Percentiles rank a stretch among this genome's conserved stretches.
phyloP scores from a whole-genome alignment of 2,797 vertebrate genomes.

The Lepilemur septentrionalis region DNA sequence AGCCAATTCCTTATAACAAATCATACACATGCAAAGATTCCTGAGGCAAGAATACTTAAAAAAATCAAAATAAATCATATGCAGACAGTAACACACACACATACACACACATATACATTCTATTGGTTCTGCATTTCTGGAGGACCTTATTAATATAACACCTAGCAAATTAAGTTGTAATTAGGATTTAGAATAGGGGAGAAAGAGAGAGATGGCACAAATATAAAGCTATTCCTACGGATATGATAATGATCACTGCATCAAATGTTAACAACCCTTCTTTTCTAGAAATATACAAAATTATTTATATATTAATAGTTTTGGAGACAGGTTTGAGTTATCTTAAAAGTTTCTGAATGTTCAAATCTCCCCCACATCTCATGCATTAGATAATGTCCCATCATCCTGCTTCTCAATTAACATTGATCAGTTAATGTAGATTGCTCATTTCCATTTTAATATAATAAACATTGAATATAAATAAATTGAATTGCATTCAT shows the following conservation, averaged over 20 bases:
- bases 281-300: background rate
- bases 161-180: background rate
- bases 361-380: background rate
- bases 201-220: background rate
- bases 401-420: background rate
- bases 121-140: background rate
- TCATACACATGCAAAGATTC: background rate
- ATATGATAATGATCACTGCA: background rate
- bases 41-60: too few relatives aligned
- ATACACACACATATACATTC: background rate
- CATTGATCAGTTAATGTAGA: background rate
- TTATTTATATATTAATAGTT: background rate
- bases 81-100: background rate
- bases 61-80: background rate
- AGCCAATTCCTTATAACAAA: background rate
- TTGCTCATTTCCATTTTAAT: background rate
- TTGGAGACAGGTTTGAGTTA: background rate
- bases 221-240: background rate
- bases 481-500: background rate
- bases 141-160: background rate
- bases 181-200: background rate
- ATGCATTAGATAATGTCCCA: background rate
- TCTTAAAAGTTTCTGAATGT: background rate
- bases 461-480: background rate
- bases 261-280: background rate